These are phyloP conservation scores for Aplidium turbinatum DNA, from an alignment of 23 tunicate genomes.

Conservation along the genomic window DNA sequence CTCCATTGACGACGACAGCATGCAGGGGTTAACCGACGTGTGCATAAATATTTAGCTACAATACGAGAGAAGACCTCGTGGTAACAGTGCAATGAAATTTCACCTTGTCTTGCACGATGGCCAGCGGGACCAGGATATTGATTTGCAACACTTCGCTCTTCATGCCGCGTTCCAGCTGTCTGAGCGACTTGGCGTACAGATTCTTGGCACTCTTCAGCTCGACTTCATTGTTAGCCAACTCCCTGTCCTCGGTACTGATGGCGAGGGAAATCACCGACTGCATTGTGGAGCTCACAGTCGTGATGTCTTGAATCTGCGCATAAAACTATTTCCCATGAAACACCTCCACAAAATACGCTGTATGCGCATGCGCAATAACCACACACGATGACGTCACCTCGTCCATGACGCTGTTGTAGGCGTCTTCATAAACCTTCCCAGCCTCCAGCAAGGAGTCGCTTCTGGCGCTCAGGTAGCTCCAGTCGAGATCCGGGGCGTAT, in stretches of 20 bases:
- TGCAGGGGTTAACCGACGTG: no score
- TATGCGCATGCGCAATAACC: no score
- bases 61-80: no score
- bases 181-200: slow-evolving; percentile 25
- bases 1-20: no score
- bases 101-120: slow-evolving; percentile 33
- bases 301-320: slow-evolving; percentile 28
- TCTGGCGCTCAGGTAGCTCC: slow-evolving; percentile 28
- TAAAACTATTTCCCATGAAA: not conserved
- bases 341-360: no score
- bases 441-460: slow-evolving; percentile 16
- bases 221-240: slow-evolving; percentile 32
- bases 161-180: slow-evolving; percentile 32
- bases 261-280: slow-evolving; percentile 17
- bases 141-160: slow-evolving; percentile 39
- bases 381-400: no score
- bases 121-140: slow-evolving; percentile 29
- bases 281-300: slow-evolving; percentile 19
- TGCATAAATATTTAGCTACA: no score
- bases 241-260: slow-evolving; percentile 15
- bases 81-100: not conserved
- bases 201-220: slow-evolving; percentile 38
- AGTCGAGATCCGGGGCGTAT: slow-evolving; percentile 45
- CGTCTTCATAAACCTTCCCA: slow-evolving; percentile 32
- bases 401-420: slow-evolving; percentile 37